Evolutionary conservation across 2,113 vertebrate genomes (phyloP).

Genomic region (Thalassarche chlororhynchos): DNA sequence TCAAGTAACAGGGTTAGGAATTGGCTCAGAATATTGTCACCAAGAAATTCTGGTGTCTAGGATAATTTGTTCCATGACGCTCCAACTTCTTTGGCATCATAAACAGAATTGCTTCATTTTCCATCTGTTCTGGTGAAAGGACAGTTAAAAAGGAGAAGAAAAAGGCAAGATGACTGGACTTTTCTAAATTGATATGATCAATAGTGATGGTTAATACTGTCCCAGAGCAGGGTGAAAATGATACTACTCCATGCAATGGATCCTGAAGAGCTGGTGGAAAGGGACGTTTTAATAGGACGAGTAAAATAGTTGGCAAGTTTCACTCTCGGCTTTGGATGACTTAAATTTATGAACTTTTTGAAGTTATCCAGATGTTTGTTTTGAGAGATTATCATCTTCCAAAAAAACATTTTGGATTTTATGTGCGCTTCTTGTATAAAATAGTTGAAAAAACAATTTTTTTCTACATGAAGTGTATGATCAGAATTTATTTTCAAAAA

Average conservation of each 20-base stretch:
- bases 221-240: neutral
- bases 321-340: neutral
- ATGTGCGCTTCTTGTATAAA: neutral
- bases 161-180: neutral
- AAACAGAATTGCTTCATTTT: neutral
- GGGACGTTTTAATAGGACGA: neutral
- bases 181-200: neutral
- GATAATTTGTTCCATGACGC: neutral
- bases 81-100: neutral
- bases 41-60: neutral
- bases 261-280: neutral
- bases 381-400: neutral
- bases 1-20: neutral
- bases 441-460: neutral
- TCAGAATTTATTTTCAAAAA: neutral
- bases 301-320: neutral
- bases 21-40: neutral
- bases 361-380: neutral
- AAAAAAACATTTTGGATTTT: neutral
- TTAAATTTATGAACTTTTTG: neutral
- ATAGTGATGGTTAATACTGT: neutral
- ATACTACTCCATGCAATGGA: fast-evolving
- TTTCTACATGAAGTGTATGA: fast-evolving
- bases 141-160: neutral
- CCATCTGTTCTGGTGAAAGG: neutral